Base-by-base conservation (phyloP, 2,797 vertebrate genomes). In the Lateolabrax maculatus region DNA sequence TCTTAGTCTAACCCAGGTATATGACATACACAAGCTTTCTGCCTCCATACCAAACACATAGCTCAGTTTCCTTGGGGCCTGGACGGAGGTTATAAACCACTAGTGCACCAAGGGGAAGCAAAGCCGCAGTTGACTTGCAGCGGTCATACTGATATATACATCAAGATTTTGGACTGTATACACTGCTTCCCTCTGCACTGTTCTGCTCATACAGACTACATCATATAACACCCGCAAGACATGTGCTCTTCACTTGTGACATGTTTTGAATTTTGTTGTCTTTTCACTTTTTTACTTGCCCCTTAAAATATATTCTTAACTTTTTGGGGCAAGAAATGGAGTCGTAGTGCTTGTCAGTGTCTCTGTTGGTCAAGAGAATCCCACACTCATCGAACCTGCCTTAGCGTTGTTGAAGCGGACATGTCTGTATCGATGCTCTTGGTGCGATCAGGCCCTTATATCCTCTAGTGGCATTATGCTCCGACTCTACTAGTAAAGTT, bases 381-480 rank as follows among this genome's bases (percentile, higher is more conserved):
- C 25, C 16, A 3, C 44, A 3, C 49, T 60, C 48, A 18, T 16
- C 1, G 13, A 62, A 34, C 10, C 39, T 53, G 25, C 52, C 48
- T 34, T 6, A 0, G 44, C 5, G 10, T 60, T 48, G 71, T 21
- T 31, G 57, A n/a, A 29, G 58, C 37, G 15, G 25, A 19, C 19
- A 41, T 61, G 37, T 55, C 36, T 51, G 31, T 46, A 31, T 51
- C 37, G 6, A 18, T 16, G 51, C 56, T 73, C 61, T 55, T 39
- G 63, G 69, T 64, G 64, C 27, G 37, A 48, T 66, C 64, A 18
- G 70, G 34, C 34, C 6, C 18, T 60, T 6, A 9, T 34, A 9
- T 34, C 41, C 75, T 71, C 39, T 39, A 37, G 9, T 23, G 63
- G 29, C 39, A 34, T 61, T 53, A 29, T 23, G 58, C 49, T 18